These are phyloP conservation scores for Holocentrus rufus DNA, from an alignment of 2,797 vertebrate species.

Conservation along the genomic window DNA sequence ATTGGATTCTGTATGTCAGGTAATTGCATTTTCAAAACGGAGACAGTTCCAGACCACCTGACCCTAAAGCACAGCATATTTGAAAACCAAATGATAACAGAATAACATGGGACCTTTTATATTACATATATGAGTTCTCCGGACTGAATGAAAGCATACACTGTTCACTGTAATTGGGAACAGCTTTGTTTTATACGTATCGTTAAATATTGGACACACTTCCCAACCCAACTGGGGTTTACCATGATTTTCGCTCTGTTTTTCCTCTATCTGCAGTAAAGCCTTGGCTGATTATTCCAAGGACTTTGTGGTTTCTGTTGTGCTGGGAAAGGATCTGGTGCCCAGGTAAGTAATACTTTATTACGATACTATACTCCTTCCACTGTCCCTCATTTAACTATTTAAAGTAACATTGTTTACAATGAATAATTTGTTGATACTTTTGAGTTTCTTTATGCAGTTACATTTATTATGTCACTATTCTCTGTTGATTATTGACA, in stretches of 20 bases:
- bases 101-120: not conserved
- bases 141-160: no score
- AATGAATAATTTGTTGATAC: not conserved
- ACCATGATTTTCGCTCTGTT: constrained; percentile 7
- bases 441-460: not conserved
- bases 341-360: constrained; percentile 83
- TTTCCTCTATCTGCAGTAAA: constrained; percentile 83
- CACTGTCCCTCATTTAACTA: not conserved
- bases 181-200: no score
- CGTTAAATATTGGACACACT: no score
- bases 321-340: constrained; percentile 95
- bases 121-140: not conserved
- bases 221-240: not conserved
- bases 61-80: no score
- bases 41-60: no score
- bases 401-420: not conserved
- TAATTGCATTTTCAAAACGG: no score
- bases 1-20: no score
- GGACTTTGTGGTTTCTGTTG: constrained; percentile 90
- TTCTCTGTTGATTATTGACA: not conserved
- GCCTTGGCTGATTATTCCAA: constrained; percentile 92
- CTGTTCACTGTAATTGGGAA: no score
- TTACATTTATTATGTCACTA: not conserved
- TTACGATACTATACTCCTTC: not conserved
- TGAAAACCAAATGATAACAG: no score